Evolutionary conservation across 1,140 invertebrate species (phyloP), one percentile per base, ranked within the genome.

Genomic region (Mylabris phalerata): DNA sequence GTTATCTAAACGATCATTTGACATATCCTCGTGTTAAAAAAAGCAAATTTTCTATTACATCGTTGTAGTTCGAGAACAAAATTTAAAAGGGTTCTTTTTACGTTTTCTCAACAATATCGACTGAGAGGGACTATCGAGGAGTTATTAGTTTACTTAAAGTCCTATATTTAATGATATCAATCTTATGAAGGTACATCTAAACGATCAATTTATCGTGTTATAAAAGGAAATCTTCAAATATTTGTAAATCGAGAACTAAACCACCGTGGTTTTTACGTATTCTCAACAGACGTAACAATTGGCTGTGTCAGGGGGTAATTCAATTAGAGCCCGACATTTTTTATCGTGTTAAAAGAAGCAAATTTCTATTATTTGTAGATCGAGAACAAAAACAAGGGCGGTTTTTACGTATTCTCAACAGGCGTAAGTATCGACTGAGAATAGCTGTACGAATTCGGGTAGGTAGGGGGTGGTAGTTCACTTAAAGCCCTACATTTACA

Each of bases 401-500:
- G 61, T 59, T 59, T 63, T 67, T 65, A 66, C 55, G 66, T 68
- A 68, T 68, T 68, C 66, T 59, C 56, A 11, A 57, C 67, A 64
- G 60, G 60, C 55, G 60, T 52, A 55, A 62, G 64, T 62, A 45
- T 58, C 48, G 59, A 50, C 10, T 10, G 44, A 11, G 11, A 11
- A 11, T 46, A 11, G 44, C 44, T 7, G 11, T 25, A 25, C 7
- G 44, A 25, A 46, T 25, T 6, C 7, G 1, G 5, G 46, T 48
- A 45, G 40, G 44, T 57, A 57, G 27, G 26, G n/a, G 50, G 41
- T 45, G 41, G 41, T 11, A 10, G 61, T 59, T 58, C 63, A 65
- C 66, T 64, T 70, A 67, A 67, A 70, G 62, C 62, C 65, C 65
- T 69, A 69, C 70, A 70, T 70, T 72, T 71, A 67, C 70, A 69